Evolutionary conservation across 1,140 invertebrate species (phyloP), one percentile per base, ranked within the genome.

Genomic region (Zaprionus kolodkinae): DNA sequence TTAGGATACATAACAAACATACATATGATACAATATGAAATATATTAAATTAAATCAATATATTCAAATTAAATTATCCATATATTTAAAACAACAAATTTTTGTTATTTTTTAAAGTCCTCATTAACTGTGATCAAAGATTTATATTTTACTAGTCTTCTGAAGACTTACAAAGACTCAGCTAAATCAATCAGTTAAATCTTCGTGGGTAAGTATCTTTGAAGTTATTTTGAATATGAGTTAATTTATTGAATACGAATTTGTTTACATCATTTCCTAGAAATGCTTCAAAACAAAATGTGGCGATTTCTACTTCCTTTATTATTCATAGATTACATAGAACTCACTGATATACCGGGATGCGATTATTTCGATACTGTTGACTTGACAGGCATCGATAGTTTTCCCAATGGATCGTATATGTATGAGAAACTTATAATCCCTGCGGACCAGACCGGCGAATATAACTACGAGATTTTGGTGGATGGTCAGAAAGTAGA

Each of bases 361-460:
- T 91, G 90, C 38, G 59, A 75, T 40, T 91, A 72, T 56, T 76
- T 78, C 10, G 86, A 91, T 17, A 91, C 90, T 0, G 81, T 88
- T 5, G 55, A 76, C 30, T 38, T 91, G 7, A 77, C 64, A 5
- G 25, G 13, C 0, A 57, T 45, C 10, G 6, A 57, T 15, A 72
- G 30, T 11, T 55, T 77, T 0, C 5, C 30, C 5, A 92, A 91
- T 73, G 81, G 84, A 0, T 92, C 91, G 1, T 92, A 78, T 56
- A 6, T 76, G 3, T 89, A 78, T 27, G 72, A 91, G n/a, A 66
- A 48, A 0, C 1, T 91, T 0, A 10, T 91, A 13, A 68, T 91
- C 54, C 84, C 91, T 1, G 25, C 54, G 0, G 55, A 75, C 1
- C 56, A 66, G n/a, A 78, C 70, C 11, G 81, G 72, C 6, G 48